Evolutionary conservation across 2,797 vertebrate species (phyloP), one percentile per base, ranked within the genome.

Genomic region (Pseudocheirus occidentalis): DNA sequence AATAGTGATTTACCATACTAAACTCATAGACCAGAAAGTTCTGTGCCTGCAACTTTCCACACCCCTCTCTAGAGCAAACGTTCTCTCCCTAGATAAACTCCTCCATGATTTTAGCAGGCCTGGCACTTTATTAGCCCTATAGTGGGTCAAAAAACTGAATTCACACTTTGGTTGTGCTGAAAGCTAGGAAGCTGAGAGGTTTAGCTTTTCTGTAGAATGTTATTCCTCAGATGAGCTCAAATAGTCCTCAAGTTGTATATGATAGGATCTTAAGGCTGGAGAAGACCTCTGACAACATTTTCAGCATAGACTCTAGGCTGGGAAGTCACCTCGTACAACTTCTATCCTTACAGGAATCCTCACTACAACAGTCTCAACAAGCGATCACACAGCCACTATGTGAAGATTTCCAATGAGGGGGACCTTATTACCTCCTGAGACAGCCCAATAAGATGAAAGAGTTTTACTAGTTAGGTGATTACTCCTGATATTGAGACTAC

Each of bases 71-170:
- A 21, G 55, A n/a, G 55, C 24, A 6, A 53, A 4, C 3, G 40
- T 0, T 24, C 0, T 58, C 66, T 94, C 90, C 55, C 13, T 1
- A 81, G 12, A 14, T 91, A 94, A 90, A 16, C 31, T 46, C 94
- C 90, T 55, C 58, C n/a, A 73, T 1, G 28, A 50, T 58, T 95
- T 95, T 94, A 73, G 81, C 52, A 73, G 58, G 27, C 55, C 53
- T 90, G n/a, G 10, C 1, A 56, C 40, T 91, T 91, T 59, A 58
- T 31, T 29, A 87, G 40, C 93, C 31, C 57, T 40, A 29, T 7
- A 56, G 6, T 11, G 29, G 11, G 90, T 46, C 2, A 46, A 81
- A 81, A 81, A 7, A 18, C 62, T 89, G 55, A 92, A 57, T 92
- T 87, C 92, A 93, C 13, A n/a, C 6, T 90, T 50, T 27, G 40